Base-by-base conservation (phyloP, 2,888 invertebrate species). In the Lasius fuliginosus region DNA sequence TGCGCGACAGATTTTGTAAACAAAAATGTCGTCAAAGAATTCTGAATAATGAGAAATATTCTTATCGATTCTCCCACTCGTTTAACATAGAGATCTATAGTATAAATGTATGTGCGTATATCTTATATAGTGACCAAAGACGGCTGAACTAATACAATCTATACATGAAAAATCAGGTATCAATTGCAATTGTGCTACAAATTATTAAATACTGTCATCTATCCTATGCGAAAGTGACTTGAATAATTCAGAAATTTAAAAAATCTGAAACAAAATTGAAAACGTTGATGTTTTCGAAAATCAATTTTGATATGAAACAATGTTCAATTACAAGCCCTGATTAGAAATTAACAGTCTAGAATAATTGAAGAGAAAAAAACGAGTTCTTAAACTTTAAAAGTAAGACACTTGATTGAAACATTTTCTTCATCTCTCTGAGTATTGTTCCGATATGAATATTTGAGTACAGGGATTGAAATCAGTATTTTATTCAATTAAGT, bases 301-400 rank as follows among this genome's bases (percentile, higher is more conserved):
- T 76, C 27, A 27, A 9, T 73, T 58, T 30, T 15, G 8, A 65
- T 8, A 18, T 53, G 8, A 68, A 53, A 68, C 67, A 49, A 64
- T 11, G 8, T 49, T 76, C 36, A 18, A 69, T 69, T 56, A 69
- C 53, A 71, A 77, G 56, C 77, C 77, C 69, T 77, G 77, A 77
- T 77, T 77, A 69, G 1, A 40, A 8, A 56, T 30, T 53, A 4
- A 30, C 12, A 60, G 18, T 64, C 27, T 56, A 18, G 12, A 76
- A 27, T 49, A 49, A 27, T 36, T 36, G 36, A 36, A 36, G 23
- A 71, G 2, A 53, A 68, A 33, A 62, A 36, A 18, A 30, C 11
- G 5, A 76, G 15, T 23, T 11, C 18, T 76, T 36, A n/a, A 36
- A 11, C n/a, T 36, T 65, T n/a, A 53, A 36, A 53, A 36, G 6